These are phyloP conservation scores for Heteromyza rotundicornis DNA, from an alignment of 2,888 invertebrate species.

Conservation along the genomic window DNA sequence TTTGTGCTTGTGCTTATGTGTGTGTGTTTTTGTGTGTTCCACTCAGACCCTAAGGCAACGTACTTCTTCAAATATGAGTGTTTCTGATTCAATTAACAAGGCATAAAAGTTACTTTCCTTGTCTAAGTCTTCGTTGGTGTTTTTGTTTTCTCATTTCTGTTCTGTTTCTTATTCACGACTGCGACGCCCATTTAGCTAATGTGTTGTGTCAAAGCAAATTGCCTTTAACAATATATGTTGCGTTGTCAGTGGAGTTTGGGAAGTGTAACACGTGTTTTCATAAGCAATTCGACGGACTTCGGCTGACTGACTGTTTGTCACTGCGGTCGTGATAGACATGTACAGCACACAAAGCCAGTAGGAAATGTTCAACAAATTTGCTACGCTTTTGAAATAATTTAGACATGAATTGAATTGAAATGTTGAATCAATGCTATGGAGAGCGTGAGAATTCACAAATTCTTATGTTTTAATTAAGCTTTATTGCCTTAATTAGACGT, in stretches of 20 bases:
- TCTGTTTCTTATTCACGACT: neutral
- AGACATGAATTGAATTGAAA: too few relatives aligned
- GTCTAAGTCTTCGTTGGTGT: too few relatives aligned
- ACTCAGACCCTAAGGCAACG: neutral
- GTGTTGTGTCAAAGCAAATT: neutral
- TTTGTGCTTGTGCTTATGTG: neutral
- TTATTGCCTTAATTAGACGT: too few relatives aligned
- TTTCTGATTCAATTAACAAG: constrained; percentile 1
- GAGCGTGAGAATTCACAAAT: too few relatives aligned
- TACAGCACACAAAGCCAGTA: too few relatives aligned
- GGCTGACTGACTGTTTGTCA: too few relatives aligned
- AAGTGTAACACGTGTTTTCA: neutral
- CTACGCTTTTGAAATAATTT: too few relatives aligned
- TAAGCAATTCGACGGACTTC: neutral
- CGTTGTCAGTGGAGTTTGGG: neutral
- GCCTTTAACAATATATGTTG: neutral
- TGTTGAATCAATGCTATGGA: too few relatives aligned
- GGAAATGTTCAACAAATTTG: neutral
- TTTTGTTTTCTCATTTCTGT: too few relatives aligned
- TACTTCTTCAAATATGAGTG: neutral
- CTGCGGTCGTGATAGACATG: too few relatives aligned
- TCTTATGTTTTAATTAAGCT: too few relatives aligned
- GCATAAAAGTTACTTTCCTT: neutral
- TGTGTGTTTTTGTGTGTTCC: neutral
- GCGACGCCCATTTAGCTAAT: constrained; percentile 1